A percentile compares a stretch with the other conserved stretches of the same genome.
Conservation (phyloP, 1,140 invertebrate species). For the Zaprionus camerounensis region DNA sequence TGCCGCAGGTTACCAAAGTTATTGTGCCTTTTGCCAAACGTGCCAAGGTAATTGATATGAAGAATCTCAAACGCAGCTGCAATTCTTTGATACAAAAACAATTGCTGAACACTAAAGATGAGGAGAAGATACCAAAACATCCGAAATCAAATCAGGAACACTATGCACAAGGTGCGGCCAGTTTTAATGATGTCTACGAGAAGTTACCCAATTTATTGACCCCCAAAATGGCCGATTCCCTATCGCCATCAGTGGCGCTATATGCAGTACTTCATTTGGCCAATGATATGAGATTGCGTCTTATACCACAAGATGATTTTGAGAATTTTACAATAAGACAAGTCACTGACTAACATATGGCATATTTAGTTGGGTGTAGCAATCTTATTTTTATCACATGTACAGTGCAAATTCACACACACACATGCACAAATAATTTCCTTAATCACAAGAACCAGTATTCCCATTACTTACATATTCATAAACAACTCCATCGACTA, state of each 20-base stretch:
- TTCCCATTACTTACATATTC: constrained; percentile 21
- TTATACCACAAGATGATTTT: constrained; percentile 69
- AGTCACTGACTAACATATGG: constrained; percentile 48
- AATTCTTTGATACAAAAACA: constrained; percentile 85
- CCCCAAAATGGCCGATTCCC: constrained; percentile 86
- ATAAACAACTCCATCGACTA: constrained; percentile 1
- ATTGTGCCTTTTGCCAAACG: constrained; percentile 88
- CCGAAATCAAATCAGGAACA: constrained; percentile 50
- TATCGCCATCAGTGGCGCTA: constrained; percentile 90
- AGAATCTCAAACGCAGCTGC: constrained; percentile 88
- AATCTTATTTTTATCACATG: neutral
- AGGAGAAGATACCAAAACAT: constrained; percentile 58
- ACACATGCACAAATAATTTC: constrained; percentile 4
- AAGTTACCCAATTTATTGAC: constrained; percentile 86
- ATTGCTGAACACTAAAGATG: constrained; percentile 37
- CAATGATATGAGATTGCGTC: constrained; percentile 87
- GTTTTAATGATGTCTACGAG: constrained; percentile 85
- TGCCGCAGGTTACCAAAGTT: constrained; percentile 86
- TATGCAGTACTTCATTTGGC: constrained; percentile 90
- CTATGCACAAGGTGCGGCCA: constrained; percentile 66
- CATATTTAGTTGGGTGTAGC: neutral
- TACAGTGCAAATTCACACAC: neutral
- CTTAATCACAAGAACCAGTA: constrained; percentile 45
- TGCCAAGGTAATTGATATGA: constrained; percentile 91
- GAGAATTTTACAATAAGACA: constrained; percentile 78